Conservation (phyloP, 2,888 invertebrate genomes). For the Hyposoter didymator region DNA sequence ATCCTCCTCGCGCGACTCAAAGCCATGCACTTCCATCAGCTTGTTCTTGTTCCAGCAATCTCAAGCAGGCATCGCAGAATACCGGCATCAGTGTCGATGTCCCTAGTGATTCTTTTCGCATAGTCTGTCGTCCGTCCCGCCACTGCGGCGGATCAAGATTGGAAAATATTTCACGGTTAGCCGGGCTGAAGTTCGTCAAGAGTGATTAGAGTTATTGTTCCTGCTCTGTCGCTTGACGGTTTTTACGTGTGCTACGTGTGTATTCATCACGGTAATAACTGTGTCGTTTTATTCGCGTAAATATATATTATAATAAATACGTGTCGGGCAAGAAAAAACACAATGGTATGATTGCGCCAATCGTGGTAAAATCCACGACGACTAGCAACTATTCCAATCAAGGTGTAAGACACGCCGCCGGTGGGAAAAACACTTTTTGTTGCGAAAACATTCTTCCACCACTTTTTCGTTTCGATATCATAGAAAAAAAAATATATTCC, state of each 20-base stretch:
- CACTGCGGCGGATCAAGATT: background rate
- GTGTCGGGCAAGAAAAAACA: background rate
- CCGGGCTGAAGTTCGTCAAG: conserved; percentile 4
- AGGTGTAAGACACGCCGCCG: conserved; percentile 22
- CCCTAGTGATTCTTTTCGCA: background rate
- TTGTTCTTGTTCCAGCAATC: background rate
- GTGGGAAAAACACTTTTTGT: conserved; percentile 8
- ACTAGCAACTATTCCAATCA: background rate
- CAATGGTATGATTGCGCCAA: background rate
- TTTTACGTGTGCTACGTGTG: conserved; percentile 8
- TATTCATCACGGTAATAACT: conserved; percentile 1
- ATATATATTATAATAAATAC: background rate
- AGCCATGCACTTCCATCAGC: too few species aligned
- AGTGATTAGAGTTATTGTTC: background rate
- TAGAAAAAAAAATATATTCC: background rate
- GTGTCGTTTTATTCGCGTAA: background rate
- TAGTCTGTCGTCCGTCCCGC: background rate
- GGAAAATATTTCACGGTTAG: background rate
- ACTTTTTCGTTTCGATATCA: conserved; percentile 1
- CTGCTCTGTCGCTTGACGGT: background rate
- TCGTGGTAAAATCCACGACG: conserved; percentile 1
- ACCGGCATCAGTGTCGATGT: too few species aligned
- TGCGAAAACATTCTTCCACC: background rate
- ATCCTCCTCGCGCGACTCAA: background rate
- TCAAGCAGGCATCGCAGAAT: background rate